A percentile compares a stretch with the other conserved stretches of the same genome.
Evolutionary conservation across 2,888 invertebrate species (phyloP).

Genomic region (Sarcophaga variegata): DNA sequence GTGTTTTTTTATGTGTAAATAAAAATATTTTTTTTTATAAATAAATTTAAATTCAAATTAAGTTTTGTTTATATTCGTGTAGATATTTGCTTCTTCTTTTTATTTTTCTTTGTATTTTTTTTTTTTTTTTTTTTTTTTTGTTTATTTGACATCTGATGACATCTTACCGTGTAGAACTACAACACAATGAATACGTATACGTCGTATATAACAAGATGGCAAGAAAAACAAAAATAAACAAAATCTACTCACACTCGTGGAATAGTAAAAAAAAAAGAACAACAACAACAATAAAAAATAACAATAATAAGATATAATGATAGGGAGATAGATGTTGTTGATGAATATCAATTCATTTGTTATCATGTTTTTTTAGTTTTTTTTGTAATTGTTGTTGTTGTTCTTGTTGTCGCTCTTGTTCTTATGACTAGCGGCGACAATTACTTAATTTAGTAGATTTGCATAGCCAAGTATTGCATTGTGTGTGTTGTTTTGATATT

Average conservation of each 20-base stretch:
- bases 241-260: background rate
- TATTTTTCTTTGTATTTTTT: background rate
- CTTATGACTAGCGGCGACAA: constrained; percentile 11
- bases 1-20: background rate
- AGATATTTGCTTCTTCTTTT: constrained; percentile 10
- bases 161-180: background rate
- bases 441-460: constrained; percentile 47
- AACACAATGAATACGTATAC: background rate
- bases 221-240: constrained; percentile 7
- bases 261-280: background rate
- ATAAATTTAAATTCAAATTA: constrained; percentile 20
- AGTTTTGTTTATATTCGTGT: constrained; percentile 16
- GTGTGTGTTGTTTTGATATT: background rate
- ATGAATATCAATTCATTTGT: no score
- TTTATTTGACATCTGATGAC: constrained; percentile 38
- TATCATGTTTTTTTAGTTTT: background rate
- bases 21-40: constrained; percentile 1
- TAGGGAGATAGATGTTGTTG: background rate
- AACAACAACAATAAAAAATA: background rate
- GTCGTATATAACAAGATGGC: background rate
- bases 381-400: constrained; percentile 10
- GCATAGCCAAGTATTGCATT: constrained; percentile 6
- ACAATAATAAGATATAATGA: background rate
- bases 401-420: background rate
- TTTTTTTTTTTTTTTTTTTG: background rate